Percentiles rank a stretch among this genome's conserved stretches.
Conservation (phyloP, 2,113 vertebrate genomes). For the Phoxinus phoxinus region DNA sequence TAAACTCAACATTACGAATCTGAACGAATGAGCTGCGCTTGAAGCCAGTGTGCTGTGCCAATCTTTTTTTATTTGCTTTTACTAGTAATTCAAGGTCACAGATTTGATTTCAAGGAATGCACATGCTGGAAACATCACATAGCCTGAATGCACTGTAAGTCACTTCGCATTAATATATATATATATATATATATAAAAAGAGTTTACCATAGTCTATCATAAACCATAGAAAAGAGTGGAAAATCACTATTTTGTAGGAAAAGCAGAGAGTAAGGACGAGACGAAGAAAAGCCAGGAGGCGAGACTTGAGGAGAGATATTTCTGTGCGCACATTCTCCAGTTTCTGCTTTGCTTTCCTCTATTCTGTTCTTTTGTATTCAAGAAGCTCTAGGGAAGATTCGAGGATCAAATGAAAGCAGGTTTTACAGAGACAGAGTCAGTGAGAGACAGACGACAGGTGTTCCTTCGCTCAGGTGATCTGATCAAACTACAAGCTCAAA, state of each 20-base stretch:
- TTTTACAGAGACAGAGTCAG: not conserved
- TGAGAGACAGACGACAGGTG: not conserved
- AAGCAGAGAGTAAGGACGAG: slow-evolving; percentile 17
- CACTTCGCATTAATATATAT: not conserved
- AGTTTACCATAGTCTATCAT: not conserved
- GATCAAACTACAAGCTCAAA: not conserved
- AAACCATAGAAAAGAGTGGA: not conserved
- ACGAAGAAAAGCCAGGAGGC: slow-evolving; percentile 26
- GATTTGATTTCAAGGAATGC: not conserved
- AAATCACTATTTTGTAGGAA: not conserved
- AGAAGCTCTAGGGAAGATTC: slow-evolving; percentile 62
- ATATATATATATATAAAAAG: no score
- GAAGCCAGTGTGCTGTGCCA: not conserved
- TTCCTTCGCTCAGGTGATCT: not conserved
- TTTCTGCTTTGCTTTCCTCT: slow-evolving; percentile 35
- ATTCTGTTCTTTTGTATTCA: slow-evolving; percentile 58
- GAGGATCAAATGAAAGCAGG: slow-evolving; percentile 48
- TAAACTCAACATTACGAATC: not conserved
- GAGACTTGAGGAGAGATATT: slow-evolving; percentile 11
- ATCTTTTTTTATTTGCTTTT: not conserved
- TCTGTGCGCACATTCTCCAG: slow-evolving; percentile 38
- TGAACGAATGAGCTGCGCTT: not conserved
- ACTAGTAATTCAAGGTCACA: not conserved
- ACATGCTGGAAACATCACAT: not conserved
- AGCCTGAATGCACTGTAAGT: not conserved